Evolutionary conservation across 2,113 vertebrate species (phyloP), one percentile per base, ranked within the genome.

Genomic region (Lepidothrix coronata): DNA sequence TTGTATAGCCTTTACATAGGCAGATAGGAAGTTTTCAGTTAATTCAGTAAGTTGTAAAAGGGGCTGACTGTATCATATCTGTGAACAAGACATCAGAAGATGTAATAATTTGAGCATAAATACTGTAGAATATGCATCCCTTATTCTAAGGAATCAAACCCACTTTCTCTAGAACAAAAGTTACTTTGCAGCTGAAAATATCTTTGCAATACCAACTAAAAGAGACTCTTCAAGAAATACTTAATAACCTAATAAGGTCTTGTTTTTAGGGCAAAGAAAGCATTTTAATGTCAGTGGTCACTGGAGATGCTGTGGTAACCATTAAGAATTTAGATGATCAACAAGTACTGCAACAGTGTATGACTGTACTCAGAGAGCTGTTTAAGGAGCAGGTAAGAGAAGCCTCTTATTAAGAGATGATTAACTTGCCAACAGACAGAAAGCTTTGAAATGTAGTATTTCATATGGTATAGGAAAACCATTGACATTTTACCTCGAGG

Each of bases 251-350:
- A 46, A 24, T 37, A 66, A 66, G 35, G 27, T 86, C 30, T 87
- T 82, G 48, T 23, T 91, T 88, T 62, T 85, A 99, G 99, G 98
- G 99, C 54, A 98, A 99, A 88, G 98, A 99, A 91, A 98, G 99
- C 35, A 98, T 99, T 96, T 97, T 99, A 90, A 99, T 99, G 99
- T 99, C 99, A 0, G 99, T 99, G 68, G 98, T 99, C 46, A 98
- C 98, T 8, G 99, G 99, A 43, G 99, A 99, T 35, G 99, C 99
- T 4, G 98, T 99, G 30, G 63, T 97, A 27, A 95, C 98, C 9
- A 93, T 99, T 31, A 93, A 96, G 81, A 98, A 97, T 70, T 97
- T 99, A 96, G 98, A 99, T 55, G 99, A 99, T 79, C 98, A 98
- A 63, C 98, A 99, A 96, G 98, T 99, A 85, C 95, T 98, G 8